phyloP scores from a whole-genome alignment of 2,888 invertebrate species.

The Lacanobia oleracea region DNA sequence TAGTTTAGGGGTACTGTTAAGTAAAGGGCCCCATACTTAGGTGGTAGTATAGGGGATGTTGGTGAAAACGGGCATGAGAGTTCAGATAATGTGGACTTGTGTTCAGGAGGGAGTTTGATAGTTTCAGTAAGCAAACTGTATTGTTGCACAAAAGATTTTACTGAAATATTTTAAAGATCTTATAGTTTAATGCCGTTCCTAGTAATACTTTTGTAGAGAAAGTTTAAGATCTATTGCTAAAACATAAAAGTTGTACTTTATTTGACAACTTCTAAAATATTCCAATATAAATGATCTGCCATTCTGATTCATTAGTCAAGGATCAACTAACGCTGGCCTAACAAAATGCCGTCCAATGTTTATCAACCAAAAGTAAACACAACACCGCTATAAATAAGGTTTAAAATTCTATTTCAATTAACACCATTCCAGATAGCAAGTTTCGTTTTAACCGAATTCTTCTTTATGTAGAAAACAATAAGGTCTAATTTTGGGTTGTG shows the following conservation, averaged over 20 bases:
- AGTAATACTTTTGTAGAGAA: background rate
- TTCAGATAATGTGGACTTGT: background rate
- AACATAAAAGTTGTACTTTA: background rate
- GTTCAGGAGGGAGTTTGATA: background rate
- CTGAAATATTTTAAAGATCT: background rate
- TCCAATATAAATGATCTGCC: background rate
- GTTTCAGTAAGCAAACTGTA: conserved; percentile 5
- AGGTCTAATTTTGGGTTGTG: conserved; percentile 29
- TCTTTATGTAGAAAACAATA: background rate
- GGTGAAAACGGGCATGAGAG: no score
- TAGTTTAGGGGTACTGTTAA: no score
- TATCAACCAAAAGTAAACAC: conserved; percentile 33
- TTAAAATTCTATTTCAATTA: conserved; percentile 47
- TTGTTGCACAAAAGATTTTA: background rate
- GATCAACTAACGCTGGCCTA: background rate
- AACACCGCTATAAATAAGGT: conserved; percentile 42
- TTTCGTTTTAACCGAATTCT: background rate
- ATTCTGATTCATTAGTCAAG: background rate
- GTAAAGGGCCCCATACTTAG: no score
- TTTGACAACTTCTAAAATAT: background rate
- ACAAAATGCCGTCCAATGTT: conserved; percentile 22
- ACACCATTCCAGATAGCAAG: conserved; percentile 20
- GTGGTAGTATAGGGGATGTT: no score
- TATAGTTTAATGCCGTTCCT: background rate
- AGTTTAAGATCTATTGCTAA: no score